phyloP scores from a whole-genome alignment of 2,113 vertebrate species.

The Orycteropus afer region DNA sequence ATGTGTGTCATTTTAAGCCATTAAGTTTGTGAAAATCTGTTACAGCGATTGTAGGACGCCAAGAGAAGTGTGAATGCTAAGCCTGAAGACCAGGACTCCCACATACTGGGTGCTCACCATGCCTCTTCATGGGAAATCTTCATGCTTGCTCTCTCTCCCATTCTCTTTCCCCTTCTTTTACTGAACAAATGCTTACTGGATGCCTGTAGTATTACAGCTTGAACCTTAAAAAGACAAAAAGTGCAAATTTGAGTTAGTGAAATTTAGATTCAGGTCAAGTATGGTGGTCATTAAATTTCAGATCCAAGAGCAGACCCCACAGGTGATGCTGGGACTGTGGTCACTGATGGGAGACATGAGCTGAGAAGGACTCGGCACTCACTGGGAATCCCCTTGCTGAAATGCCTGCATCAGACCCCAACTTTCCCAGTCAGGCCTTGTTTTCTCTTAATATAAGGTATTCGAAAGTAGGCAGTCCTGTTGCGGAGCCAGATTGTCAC shows the following conservation, averaged over 20 bases:
- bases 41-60: neutral
- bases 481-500: neutral
- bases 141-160: neutral
- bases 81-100: neutral
- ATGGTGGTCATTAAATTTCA: neutral
- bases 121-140: neutral
- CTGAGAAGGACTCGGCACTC: too few relatives aligned
- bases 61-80: neutral
- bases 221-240: neutral
- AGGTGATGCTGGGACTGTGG: accelerated
- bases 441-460: neutral
- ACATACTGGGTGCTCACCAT: neutral
- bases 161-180: neutral
- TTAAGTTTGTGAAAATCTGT: too few relatives aligned
- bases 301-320: neutral
- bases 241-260: neutral
- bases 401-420: neutral
- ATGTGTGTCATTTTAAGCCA: neutral
- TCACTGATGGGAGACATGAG: neutral
- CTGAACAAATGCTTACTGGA: too few relatives aligned
- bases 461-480: neutral
- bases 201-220: neutral
- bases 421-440: neutral
- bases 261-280: neutral
- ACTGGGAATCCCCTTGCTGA: neutral